Evolutionary conservation across 2,888 invertebrate genomes (phyloP), one percentile per base, ranked within the genome.

Genomic region (Adelphocoris suturalis): DNA sequence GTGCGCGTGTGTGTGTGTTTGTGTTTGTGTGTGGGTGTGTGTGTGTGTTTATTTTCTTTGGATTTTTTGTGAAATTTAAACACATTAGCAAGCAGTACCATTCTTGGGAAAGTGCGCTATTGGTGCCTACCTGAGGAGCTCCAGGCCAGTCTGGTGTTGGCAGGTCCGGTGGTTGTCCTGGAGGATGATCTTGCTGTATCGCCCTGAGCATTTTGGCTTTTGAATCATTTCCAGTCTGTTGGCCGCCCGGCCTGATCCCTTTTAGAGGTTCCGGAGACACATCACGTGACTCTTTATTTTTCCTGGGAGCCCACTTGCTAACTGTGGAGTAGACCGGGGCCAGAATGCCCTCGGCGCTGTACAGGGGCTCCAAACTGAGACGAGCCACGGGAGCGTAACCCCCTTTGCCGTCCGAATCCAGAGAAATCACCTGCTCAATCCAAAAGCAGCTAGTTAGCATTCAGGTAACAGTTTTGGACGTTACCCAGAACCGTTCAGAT

Each of bases 321-420:
- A 91, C 90, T 7, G 91, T 90, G 11, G 90, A 89, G 68, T 91
- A 91, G 28, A 91, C 91, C 0, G 91, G 91, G 23, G 91, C 90
- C 9, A 90, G 57, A 12, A 23, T 47, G 19, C 52, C 87, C 12
- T 90, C 84, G 5, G 90, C 90, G 0, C 75, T 87, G 57, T 75
- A 87, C 46, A 90, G 80, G 7, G 68, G 87, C 61, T 90, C 90
- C 9, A 86, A n/a, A 11, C 78, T 48, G 28, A 88, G 88, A 27
- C 57, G 88, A 28, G 88, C 88, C 23, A 90, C 47, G 52, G 89
- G 75, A 84, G 90, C 78, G 90, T 88, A 81, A 57, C 89, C 48
- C 75, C 84, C 89, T 76, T 82, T 84, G 55, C 90, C 90, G 76
- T 90, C 28, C n/a, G 88, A 88, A 55, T 88, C 47, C 78, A 88